Conservation (phyloP, 64 coral and sea anemone genomes). For the Catalaphyllia jardinei region DNA sequence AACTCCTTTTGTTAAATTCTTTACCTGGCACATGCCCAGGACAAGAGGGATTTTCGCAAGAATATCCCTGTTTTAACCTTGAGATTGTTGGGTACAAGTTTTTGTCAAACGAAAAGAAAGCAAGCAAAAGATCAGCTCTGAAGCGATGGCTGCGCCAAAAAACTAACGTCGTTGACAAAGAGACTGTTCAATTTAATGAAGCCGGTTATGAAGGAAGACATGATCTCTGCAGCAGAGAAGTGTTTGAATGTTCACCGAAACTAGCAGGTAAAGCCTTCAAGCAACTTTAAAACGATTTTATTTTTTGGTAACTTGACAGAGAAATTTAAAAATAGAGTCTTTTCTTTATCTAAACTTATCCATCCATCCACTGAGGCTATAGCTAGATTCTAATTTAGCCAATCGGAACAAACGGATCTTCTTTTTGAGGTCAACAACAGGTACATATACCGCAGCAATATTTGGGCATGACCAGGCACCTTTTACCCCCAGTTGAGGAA, state of each 20-base stretch:
- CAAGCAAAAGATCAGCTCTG: slow-evolving; percentile 20
- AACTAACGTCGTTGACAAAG: not conserved
- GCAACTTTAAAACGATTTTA: not conserved
- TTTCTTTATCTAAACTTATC: not conserved
- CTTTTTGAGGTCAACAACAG: too few relatives aligned
- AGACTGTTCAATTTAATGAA: not conserved
- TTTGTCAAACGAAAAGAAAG: slow-evolving; percentile 38
- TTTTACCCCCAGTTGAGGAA: too few relatives aligned
- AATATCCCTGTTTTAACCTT: not conserved
- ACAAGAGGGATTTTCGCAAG: not conserved
- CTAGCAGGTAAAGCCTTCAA: slow-evolving; percentile 2
- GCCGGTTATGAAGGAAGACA: not conserved
- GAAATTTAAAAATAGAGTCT: not conserved
- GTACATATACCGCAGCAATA: too few relatives aligned
- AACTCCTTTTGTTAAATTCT: not conserved
- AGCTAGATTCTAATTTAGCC: too few relatives aligned
- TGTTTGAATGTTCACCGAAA: slow-evolving; percentile 5
- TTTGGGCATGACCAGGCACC: too few relatives aligned
- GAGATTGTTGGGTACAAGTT: slow-evolving; percentile 7
- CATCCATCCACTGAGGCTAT: too few relatives aligned
- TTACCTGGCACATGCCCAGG: not conserved
- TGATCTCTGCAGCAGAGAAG: not conserved
- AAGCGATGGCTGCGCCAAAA: slow-evolving; percentile 1
- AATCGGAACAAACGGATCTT: too few relatives aligned
- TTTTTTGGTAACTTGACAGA: not conserved